Percentiles rank a stretch among this genome's conserved stretches.
phyloP scores from a whole-genome alignment of 2,888 invertebrate genomes.

The Limnephilus auricula region DNA sequence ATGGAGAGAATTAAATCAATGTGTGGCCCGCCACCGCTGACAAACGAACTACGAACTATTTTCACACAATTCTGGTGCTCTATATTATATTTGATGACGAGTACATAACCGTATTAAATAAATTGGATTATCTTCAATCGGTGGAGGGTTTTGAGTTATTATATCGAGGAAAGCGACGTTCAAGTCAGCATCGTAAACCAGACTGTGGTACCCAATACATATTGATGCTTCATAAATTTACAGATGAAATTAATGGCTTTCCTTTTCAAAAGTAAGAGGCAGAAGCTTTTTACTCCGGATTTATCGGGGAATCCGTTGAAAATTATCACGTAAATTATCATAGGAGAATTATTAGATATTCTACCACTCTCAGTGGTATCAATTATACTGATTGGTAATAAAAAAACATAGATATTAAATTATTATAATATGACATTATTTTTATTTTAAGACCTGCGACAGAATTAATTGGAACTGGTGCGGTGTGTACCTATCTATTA shows the following conservation, averaged over 20 bases:
- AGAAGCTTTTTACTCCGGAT: neutral
- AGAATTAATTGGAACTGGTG: neutral
- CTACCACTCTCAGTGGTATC: neutral
- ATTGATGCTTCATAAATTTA: constrained; percentile 25
- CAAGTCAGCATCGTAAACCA: constrained; percentile 61
- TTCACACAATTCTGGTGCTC: constrained; percentile 25
- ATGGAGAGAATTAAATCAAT: neutral
- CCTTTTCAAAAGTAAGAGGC: neutral
- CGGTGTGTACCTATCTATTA: no score
- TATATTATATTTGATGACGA: constrained; percentile 35
- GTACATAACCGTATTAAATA: constrained; percentile 53
- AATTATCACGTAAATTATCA: neutral
- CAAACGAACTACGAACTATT: neutral
- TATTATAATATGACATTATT: no score
- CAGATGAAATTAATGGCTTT: constrained; percentile 36
- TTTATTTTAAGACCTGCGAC: no score
- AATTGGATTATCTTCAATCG: constrained; percentile 57
- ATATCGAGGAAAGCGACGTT: constrained; percentile 40
- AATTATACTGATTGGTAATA: neutral
- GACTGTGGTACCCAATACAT: constrained; percentile 44
- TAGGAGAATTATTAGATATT: neutral
- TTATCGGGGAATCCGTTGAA: neutral
- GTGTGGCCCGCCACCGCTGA: neutral
- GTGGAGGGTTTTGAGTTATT: constrained; percentile 53
- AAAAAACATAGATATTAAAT: neutral